Evolutionary conservation across 2,797 vertebrate genomes (phyloP).

Genomic region (Thamnophis elegans): DNA sequence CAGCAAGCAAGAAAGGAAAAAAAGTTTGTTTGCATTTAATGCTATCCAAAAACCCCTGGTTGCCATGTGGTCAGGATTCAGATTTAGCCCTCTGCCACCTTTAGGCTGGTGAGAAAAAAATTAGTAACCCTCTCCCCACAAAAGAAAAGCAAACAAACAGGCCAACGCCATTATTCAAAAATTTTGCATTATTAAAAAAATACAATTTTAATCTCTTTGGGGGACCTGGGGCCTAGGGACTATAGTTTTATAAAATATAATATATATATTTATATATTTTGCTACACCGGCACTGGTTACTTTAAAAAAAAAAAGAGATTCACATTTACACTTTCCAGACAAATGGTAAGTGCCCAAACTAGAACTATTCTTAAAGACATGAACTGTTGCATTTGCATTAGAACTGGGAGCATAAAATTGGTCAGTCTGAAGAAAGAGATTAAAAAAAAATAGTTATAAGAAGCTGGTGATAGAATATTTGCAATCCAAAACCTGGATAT

Average conservation of each 20-base stretch:
- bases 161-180: conserved; percentile 60
- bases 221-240: conserved; percentile 64
- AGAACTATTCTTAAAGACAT: conserved; percentile 39
- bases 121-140: conserved; percentile 20
- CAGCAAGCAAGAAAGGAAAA: neutral
- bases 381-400: conserved; percentile 62
- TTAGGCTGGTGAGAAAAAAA: conserved; percentile 51
- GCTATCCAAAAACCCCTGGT: neutral
- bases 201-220: conserved; percentile 55
- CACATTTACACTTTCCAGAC: conserved; percentile 63
- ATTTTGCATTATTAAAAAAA: conserved; percentile 65
- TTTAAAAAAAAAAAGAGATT: conserved; percentile 56
- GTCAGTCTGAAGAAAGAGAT: conserved; percentile 54
- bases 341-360: conserved; percentile 53
- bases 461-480: neutral
- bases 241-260: conserved; percentile 64
- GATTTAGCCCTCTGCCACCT: conserved; percentile 43
- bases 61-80: neutral
- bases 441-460: conserved; percentile 17
- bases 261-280: conserved; percentile 53
- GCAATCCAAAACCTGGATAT: neutral
- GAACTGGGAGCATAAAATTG: conserved; percentile 54
- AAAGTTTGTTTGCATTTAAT: neutral
- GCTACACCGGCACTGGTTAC: conserved; percentile 67
- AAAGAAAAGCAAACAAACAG: neutral